These are phyloP conservation scores for Ctenicera cuprea DNA, from an alignment of 2,888 invertebrate species.

Conservation along the genomic window DNA sequence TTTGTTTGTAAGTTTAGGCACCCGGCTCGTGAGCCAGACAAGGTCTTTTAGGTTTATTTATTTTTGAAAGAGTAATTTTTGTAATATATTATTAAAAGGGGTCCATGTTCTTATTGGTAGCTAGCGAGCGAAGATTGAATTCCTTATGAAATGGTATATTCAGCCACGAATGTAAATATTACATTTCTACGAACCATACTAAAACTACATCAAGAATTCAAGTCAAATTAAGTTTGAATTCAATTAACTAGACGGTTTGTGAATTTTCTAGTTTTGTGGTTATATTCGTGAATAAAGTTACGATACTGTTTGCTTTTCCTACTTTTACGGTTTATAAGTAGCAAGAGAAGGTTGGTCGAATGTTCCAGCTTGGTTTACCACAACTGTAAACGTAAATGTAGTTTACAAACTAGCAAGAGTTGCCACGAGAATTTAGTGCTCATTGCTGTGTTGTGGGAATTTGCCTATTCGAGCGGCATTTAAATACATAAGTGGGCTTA, in stretches of 20 bases:
- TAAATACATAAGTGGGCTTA: constrained; percentile 21
- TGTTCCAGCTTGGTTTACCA: constrained; percentile 2
- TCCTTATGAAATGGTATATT: background rate
- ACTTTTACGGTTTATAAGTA: constrained; percentile 14
- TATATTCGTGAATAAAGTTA: background rate
- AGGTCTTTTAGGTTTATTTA: too few relatives aligned
- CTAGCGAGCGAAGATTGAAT: constrained; percentile 6
- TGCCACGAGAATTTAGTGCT: constrained; percentile 18
- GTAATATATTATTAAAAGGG: background rate
- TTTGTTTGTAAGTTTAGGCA: too few relatives aligned
- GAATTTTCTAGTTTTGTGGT: background rate
- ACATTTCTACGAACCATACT: background rate
- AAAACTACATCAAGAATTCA: background rate
- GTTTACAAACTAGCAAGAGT: constrained; percentile 13
- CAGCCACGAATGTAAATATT: background rate
- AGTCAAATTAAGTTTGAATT: background rate
- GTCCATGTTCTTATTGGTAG: background rate
- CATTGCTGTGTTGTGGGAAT: constrained; percentile 23
- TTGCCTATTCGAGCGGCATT: constrained; percentile 20
- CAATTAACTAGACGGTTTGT: background rate
- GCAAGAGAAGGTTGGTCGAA: background rate
- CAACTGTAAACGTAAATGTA: constrained; percentile 17
- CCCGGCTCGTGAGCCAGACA: too few relatives aligned
- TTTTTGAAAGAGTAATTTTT: too few relatives aligned
- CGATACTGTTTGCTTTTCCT: background rate